phyloP scores from a whole-genome alignment of 2,113 vertebrate species.

The Prietella phreatophila region DNA sequence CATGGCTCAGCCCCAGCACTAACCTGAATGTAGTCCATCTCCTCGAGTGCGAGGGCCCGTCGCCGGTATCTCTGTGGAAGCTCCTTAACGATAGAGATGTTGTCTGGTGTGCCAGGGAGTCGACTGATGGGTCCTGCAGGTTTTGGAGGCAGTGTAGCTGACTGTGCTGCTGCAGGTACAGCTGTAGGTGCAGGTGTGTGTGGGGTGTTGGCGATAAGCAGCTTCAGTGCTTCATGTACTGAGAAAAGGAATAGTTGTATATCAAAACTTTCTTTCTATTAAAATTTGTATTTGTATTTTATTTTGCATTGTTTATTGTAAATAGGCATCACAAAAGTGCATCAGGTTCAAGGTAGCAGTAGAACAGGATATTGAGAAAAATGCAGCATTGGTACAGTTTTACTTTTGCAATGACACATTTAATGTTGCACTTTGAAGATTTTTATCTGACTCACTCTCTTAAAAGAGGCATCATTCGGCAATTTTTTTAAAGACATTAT shows the following conservation, averaged over 20 bases:
- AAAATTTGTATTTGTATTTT: no score
- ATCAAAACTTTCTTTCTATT: not conserved
- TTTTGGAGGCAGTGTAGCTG: conserved; percentile 50
- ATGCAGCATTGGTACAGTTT: no score
- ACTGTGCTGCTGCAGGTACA: conserved; percentile 43
- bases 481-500: not conserved
- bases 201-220: conserved; percentile 48
- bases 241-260: not conserved
- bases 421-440: not conserved
- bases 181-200: conserved; percentile 37
- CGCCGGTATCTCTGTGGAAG: conserved; percentile 72
- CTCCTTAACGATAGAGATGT: conserved; percentile 63
- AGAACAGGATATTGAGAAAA: not conserved
- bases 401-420: not conserved
- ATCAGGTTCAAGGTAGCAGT: not conserved
- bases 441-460: not conserved
- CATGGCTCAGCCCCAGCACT: conserved; percentile 12
- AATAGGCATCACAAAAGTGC: not conserved
- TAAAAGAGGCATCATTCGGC: not conserved
- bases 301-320: no score
- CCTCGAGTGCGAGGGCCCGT: conserved; percentile 64
- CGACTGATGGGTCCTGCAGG: conserved; percentile 56
- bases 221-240: conserved; percentile 69
- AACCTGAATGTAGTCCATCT: conserved; percentile 78
- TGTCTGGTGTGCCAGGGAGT: conserved; percentile 66